phyloP scores from a whole-genome alignment of 1,140 invertebrate genomes.

The Coenobita brevimanus region DNA sequence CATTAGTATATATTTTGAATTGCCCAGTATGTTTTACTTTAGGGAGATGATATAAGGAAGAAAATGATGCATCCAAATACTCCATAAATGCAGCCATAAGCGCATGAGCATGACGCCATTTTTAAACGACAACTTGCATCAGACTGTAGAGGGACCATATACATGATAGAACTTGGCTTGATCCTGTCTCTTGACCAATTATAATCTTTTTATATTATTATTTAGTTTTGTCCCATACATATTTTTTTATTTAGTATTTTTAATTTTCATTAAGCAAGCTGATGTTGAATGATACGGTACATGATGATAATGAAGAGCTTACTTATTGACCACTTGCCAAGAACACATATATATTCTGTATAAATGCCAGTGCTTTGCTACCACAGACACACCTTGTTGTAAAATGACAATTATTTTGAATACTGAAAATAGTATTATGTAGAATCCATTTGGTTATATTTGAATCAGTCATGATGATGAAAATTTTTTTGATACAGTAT shows the following conservation, averaged over 20 bases:
- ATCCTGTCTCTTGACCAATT: constrained; percentile 48
- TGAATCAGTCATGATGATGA: too few species aligned
- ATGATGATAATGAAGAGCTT: constrained; percentile 50
- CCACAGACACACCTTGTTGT: constrained; percentile 54
- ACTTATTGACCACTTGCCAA: constrained; percentile 39
- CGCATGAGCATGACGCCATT: constrained; percentile 46
- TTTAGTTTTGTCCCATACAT: background rate
- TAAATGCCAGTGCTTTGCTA: constrained; percentile 16
- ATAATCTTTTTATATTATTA: background rate
- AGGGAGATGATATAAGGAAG: too few species aligned
- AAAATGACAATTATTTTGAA: background rate
- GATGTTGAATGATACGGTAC: constrained; percentile 45
- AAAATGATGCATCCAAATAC: constrained; percentile 41
- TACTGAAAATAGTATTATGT: background rate
- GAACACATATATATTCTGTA: too few species aligned
- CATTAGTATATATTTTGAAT: too few species aligned
- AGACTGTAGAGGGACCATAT: constrained; percentile 36
- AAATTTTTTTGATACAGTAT: too few species aligned
- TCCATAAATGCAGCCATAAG: constrained; percentile 16
- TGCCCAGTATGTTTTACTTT: too few species aligned
- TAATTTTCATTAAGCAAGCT: constrained; percentile 60
- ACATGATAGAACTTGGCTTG: constrained; percentile 42
- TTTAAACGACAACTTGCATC: constrained; percentile 28
- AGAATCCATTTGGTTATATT: too few species aligned
- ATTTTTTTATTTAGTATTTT: constrained; percentile 38